phyloP scores from a whole-genome alignment of 2,888 invertebrate genomes.

The Trichacis sp. region DNA sequence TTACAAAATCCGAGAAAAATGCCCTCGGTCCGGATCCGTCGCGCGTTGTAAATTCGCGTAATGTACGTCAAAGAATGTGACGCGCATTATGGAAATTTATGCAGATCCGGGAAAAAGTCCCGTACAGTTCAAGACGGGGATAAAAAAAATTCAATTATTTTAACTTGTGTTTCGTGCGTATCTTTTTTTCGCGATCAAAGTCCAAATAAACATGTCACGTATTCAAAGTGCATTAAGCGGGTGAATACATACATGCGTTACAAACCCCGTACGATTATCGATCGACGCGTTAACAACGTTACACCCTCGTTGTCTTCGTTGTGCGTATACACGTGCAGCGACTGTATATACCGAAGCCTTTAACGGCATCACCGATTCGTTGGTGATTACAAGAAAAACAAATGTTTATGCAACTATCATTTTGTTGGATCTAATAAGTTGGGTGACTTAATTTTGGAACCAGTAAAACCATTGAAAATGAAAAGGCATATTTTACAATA shows the following conservation, averaged over 20 bases:
- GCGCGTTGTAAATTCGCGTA: not conserved
- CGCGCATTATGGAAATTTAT: not conserved
- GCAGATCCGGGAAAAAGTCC: not conserved
- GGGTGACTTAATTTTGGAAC: too few relatives aligned
- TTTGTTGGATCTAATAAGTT: too few relatives aligned
- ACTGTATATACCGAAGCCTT: not conserved
- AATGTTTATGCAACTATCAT: too few relatives aligned
- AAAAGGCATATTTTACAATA: too few relatives aligned
- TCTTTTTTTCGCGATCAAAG: not conserved
- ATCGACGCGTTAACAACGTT: conserved; percentile 7
- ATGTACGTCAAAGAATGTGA: not conserved
- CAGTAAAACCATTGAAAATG: too few relatives aligned
- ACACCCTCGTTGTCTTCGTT: not conserved
- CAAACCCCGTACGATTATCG: conserved; percentile 3
- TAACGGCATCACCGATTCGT: not conserved
- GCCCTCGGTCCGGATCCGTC: not conserved
- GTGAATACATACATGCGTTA: not conserved
- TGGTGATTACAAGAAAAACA: not conserved
- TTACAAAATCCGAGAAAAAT: not conserved
- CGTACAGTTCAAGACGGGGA: too few relatives aligned
- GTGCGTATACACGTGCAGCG: not conserved
- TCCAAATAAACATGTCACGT: conserved; percentile 4
- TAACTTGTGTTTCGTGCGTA: not conserved
- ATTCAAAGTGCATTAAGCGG: not conserved
- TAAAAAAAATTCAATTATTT: too few relatives aligned